Evolutionary conservation across 2,797 vertebrate genomes (phyloP).

Genomic region (Protosalanx chinensis): DNA sequence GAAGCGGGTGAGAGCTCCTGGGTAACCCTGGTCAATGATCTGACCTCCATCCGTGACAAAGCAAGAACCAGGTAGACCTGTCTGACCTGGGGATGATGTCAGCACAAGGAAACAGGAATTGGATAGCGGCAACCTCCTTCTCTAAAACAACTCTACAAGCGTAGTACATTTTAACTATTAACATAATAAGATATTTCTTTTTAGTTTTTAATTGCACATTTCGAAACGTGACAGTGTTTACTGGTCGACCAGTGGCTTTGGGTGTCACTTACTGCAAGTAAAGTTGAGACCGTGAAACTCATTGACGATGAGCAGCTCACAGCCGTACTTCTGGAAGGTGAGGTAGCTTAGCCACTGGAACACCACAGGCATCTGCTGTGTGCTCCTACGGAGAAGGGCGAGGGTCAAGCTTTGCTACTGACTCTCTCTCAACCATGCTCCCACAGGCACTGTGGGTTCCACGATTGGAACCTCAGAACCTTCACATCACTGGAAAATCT

Average conservation of each 20-base stretch:
- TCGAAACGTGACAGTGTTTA: not conserved
- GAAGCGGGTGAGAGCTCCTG: slow-evolving; percentile 79
- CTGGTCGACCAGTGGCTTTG: not conserved
- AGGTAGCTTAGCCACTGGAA: slow-evolving; percentile 90
- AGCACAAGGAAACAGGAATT: not conserved
- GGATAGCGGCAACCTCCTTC: too few relatives aligned
- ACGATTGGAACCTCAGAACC: too few relatives aligned
- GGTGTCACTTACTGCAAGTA: slow-evolving; percentile 85
- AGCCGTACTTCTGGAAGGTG: slow-evolving; percentile 94
- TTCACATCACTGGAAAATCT: too few relatives aligned
- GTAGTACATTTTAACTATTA: too few relatives aligned
- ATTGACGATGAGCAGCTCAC: slow-evolving; percentile 89
- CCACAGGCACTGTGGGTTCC: not conserved
- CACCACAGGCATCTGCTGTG: slow-evolving; percentile 82
- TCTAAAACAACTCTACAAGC: too few relatives aligned
- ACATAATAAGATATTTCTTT: too few relatives aligned
- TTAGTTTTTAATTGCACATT: too few relatives aligned
- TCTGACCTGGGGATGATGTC: slow-evolving; percentile 39
- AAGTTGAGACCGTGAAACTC: slow-evolving; percentile 89
- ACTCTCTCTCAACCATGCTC: not conserved
- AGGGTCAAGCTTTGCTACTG: not conserved
- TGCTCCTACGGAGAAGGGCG: slow-evolving; percentile 68
- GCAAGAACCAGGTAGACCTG: slow-evolving; percentile 60
- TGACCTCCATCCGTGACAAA: slow-evolving; percentile 60
- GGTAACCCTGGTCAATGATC: slow-evolving; percentile 78